Conservation (phyloP, 1,140 invertebrate genomes). For the Laupala kohalensis region DNA sequence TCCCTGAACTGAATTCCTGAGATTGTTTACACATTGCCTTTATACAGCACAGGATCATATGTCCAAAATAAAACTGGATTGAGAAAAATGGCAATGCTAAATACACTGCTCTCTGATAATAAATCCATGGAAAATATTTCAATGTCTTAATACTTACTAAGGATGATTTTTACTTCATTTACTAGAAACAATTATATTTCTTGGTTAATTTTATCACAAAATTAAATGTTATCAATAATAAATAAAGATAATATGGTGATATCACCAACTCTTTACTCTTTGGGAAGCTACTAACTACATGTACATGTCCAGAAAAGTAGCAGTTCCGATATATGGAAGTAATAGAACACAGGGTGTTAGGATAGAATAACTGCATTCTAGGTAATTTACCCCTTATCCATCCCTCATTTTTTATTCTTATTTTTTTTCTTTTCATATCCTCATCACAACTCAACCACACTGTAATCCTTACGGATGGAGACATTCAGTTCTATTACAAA, state of each 20-base stretch:
- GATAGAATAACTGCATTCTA: not conserved
- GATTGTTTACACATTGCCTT: conserved; percentile 3
- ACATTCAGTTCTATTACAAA: not conserved
- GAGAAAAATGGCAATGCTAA: not conserved
- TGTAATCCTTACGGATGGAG: not conserved
- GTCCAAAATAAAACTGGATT: not conserved
- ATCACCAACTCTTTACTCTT: not conserved
- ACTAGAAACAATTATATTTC: too few relatives aligned
- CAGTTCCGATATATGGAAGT: not conserved
- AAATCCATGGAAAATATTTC: too few relatives aligned
- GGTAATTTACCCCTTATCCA: not conserved
- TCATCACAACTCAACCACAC: not conserved
- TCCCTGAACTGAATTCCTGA: conserved; percentile 8
- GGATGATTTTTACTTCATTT: too few relatives aligned
- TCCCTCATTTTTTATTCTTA: not conserved
- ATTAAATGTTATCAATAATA: too few relatives aligned
- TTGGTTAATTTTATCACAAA: too few relatives aligned
- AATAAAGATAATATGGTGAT: too few relatives aligned
- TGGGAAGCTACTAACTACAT: not conserved
- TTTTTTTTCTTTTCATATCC: too few relatives aligned
- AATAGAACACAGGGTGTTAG: not conserved
- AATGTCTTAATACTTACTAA: too few relatives aligned
- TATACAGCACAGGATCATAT: not conserved
- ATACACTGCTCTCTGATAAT: too few relatives aligned
- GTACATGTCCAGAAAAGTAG: not conserved